These are phyloP conservation scores for Ditylenchus weischeri DNA, from an alignment of 2,888 invertebrate species.

Conservation along the genomic window DNA sequence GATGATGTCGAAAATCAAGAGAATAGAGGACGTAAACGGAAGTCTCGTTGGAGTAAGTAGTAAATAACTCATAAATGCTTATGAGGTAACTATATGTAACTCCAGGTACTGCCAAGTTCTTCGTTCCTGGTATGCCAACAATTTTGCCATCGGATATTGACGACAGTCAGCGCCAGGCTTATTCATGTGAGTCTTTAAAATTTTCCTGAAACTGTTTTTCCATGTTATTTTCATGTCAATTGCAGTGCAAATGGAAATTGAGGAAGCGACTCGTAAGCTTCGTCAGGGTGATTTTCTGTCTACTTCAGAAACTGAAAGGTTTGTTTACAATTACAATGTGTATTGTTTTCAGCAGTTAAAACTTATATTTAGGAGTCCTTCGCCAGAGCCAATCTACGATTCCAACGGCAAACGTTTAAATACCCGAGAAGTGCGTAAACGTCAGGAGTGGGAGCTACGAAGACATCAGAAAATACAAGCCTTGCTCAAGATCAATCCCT, in stretches of 20 bases:
- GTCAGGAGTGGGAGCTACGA: slow-evolving; percentile 92
- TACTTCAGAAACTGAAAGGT: slow-evolving; percentile 94
- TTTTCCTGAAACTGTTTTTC: background rate
- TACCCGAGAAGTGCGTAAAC: slow-evolving; percentile 92
- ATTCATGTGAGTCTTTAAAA: slow-evolving; percentile 75
- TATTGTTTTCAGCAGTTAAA: background rate
- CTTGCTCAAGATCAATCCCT: slow-evolving; percentile 81
- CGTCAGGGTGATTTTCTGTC: slow-evolving; percentile 97
- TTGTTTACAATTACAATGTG: background rate
- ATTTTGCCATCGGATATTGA: slow-evolving; percentile 87
- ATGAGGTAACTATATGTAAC: too few species aligned
- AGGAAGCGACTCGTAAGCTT: slow-evolving; percentile 97
- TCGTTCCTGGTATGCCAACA: slow-evolving; percentile 98
- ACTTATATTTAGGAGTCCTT: slow-evolving; percentile 71
- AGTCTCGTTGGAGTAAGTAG: slow-evolving; percentile 55
- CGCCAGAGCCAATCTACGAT: slow-evolving; percentile 99
- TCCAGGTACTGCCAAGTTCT: slow-evolving; percentile 78
- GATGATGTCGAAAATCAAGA: background rate
- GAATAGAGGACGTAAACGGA: slow-evolving; percentile 24
- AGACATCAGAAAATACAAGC: slow-evolving; percentile 86
- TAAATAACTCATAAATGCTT: too few species aligned
- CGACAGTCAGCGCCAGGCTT: slow-evolving; percentile 89
- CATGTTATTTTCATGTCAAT: slow-evolving; percentile 58
- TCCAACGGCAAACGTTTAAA: slow-evolving; percentile 97
- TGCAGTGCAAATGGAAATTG: slow-evolving; percentile 99